These are phyloP conservation scores for Leucoma salicis DNA, from an alignment of 2,888 invertebrate species.

Conservation along the genomic window DNA sequence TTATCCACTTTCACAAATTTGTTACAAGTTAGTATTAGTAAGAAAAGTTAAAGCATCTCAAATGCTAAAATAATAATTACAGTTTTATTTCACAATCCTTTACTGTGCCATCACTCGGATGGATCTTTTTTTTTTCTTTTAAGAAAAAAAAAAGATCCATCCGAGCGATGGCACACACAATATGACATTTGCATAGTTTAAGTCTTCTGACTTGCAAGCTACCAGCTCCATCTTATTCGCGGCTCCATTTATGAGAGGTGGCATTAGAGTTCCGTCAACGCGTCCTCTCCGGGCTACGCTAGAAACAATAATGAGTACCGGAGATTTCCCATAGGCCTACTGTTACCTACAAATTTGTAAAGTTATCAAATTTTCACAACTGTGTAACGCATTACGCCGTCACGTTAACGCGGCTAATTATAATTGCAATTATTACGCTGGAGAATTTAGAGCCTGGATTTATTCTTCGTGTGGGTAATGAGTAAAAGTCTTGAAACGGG, in stretches of 20 bases:
- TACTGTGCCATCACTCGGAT: too few species aligned
- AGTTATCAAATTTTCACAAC: constrained; percentile 82
- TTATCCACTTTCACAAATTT: too few species aligned
- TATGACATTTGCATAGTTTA: too few species aligned
- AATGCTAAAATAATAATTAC: too few species aligned
- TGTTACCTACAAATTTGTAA: constrained; percentile 75
- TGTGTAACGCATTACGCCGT: constrained; percentile 68
- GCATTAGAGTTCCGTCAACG: constrained; percentile 71
- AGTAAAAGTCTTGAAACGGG: too few species aligned
- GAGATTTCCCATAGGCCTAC: constrained; percentile 78
- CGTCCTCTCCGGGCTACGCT: constrained; percentile 58
- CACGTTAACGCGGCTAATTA: constrained; percentile 59
- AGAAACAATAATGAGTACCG: constrained; percentile 67
- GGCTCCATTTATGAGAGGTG: constrained; percentile 49
- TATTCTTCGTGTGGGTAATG: constrained; percentile 11
- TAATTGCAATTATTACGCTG: constrained; percentile 66
- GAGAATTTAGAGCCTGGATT: constrained; percentile 9
- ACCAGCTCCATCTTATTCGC: constrained; percentile 28
- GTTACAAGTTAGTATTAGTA: too few species aligned
- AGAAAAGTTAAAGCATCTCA: too few species aligned
- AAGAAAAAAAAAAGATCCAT: too few species aligned
- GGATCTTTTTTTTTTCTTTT: too few species aligned
- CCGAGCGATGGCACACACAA: too few species aligned
- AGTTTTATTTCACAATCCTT: too few species aligned
- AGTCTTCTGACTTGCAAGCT: too few species aligned